These are phyloP conservation scores for Drosophila malerkotliana DNA, from an alignment of 1,140 invertebrate species.

Conservation along the genomic window DNA sequence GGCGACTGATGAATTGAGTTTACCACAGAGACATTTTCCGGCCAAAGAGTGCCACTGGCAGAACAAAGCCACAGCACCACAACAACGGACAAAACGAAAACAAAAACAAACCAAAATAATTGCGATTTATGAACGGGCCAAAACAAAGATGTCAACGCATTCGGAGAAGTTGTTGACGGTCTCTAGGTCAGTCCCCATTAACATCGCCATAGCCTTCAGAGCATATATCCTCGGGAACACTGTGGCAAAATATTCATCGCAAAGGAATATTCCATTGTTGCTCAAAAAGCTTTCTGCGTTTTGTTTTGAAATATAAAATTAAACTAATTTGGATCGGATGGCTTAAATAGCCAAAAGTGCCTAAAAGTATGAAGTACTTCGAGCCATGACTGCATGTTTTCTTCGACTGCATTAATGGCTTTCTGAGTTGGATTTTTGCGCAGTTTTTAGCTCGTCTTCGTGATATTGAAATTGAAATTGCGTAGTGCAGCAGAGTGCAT, in stretches of 20 bases:
- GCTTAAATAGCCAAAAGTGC: neutral
- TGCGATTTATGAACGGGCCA: constrained; percentile 40
- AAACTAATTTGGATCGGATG: too few relatives aligned
- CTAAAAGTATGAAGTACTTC: neutral
- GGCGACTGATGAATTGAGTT: constrained; percentile 65
- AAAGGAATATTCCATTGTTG: neutral
- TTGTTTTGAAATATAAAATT: neutral
- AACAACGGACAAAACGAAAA: constrained; percentile 25
- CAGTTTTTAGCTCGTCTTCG: constrained; percentile 10
- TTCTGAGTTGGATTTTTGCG: constrained; percentile 21
- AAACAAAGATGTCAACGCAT: constrained; percentile 47
- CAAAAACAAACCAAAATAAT: constrained; percentile 28
- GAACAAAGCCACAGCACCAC: constrained; percentile 25
- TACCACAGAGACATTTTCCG: constrained; percentile 41
- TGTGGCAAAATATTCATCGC: neutral
- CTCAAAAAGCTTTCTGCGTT: too few relatives aligned
- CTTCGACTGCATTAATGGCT: neutral
- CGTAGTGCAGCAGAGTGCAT: constrained; percentile 17
- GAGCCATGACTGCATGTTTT: neutral
- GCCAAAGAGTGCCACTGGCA: constrained; percentile 10
- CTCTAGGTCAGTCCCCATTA: constrained; percentile 44
- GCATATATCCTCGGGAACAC: constrained; percentile 9
- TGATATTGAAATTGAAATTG: constrained; percentile 19
- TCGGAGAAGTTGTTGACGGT: constrained; percentile 42
- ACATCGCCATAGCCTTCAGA: constrained; percentile 10